A percentile compares a stretch with the other conserved stretches of the same genome.
Conservation (phyloP, 64 coral and sea anemone species). For the Catalaphyllia jardinei region DNA sequence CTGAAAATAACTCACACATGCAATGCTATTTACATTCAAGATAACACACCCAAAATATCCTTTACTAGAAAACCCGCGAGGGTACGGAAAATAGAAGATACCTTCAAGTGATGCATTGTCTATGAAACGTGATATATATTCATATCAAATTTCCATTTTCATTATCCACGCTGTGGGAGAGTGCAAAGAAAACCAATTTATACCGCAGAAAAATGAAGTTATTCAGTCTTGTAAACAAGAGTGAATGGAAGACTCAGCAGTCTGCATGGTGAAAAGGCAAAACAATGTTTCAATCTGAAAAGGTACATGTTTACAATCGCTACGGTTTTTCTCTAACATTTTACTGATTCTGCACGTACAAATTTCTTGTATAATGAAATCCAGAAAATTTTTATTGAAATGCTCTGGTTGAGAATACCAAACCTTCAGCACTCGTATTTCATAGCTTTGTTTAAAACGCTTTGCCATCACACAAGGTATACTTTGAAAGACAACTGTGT, state of each 20-base stretch:
- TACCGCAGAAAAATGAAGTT: not conserved
- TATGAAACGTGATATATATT: not conserved
- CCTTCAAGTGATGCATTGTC: not conserved
- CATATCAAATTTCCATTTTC: not conserved
- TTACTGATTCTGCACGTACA: too few species aligned
- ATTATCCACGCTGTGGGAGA: not conserved
- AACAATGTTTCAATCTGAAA: too few species aligned
- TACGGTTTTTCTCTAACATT: too few species aligned
- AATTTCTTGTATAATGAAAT: too few species aligned
- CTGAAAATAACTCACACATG: too few species aligned
- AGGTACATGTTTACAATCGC: too few species aligned
- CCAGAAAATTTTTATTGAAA: not conserved
- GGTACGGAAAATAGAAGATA: too few species aligned
- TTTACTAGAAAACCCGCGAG: too few species aligned
- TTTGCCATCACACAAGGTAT: not conserved
- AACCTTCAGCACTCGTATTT: not conserved
- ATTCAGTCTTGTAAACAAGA: not conserved
- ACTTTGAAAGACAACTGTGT: too few species aligned
- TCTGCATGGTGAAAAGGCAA: not conserved
- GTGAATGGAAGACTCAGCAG: too few species aligned
- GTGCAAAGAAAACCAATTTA: not conserved
- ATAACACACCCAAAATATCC: too few species aligned
- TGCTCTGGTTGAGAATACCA: not conserved
- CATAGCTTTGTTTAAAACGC: not conserved
- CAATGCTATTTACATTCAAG: too few species aligned